A percentile compares a stretch with the other conserved stretches of the same genome.
Conservation (phyloP, 2,888 invertebrate genomes). For the Mesoligia furuncula region DNA sequence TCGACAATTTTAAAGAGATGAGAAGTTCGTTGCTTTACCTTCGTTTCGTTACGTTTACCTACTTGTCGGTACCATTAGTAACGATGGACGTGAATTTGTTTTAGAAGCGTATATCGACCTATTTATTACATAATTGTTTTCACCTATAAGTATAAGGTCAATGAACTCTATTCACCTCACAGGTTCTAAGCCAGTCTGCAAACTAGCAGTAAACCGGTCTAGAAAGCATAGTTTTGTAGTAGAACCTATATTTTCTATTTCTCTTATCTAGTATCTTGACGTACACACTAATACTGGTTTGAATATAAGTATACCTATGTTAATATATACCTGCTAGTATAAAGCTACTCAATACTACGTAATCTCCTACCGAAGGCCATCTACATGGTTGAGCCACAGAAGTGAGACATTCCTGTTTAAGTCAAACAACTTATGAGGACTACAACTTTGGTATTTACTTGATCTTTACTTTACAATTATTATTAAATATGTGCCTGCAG, state of each 20-base stretch:
- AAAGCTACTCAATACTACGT: background rate
- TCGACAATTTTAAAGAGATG: too few relatives aligned
- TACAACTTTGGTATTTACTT: constrained; percentile 14
- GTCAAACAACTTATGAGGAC: constrained; percentile 17
- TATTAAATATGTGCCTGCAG: background rate
- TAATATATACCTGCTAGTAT: background rate
- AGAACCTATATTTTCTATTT: background rate
- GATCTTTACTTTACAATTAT: constrained; percentile 10
- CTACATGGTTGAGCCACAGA: constrained; percentile 26
- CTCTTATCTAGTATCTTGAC: background rate
- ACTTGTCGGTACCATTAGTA: background rate
- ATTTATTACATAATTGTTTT: background rate
- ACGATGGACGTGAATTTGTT: background rate
- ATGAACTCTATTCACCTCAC: background rate
- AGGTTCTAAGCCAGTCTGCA: background rate
- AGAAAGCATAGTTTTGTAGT: constrained; percentile 15
- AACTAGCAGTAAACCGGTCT: constrained; percentile 13
- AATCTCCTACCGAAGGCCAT: constrained; percentile 39
- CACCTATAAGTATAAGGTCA: background rate
- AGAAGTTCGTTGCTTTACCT: too few relatives aligned
- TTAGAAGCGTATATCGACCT: background rate
- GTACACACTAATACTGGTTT: background rate
- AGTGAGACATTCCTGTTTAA: constrained; percentile 8
- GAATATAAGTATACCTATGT: background rate
- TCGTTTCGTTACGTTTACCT: too few relatives aligned